Percentiles rank a stretch among this genome's conserved stretches.
phyloP scores from a whole-genome alignment of 2,797 vertebrate species.

The Pseudomugil gertrudae region DNA sequence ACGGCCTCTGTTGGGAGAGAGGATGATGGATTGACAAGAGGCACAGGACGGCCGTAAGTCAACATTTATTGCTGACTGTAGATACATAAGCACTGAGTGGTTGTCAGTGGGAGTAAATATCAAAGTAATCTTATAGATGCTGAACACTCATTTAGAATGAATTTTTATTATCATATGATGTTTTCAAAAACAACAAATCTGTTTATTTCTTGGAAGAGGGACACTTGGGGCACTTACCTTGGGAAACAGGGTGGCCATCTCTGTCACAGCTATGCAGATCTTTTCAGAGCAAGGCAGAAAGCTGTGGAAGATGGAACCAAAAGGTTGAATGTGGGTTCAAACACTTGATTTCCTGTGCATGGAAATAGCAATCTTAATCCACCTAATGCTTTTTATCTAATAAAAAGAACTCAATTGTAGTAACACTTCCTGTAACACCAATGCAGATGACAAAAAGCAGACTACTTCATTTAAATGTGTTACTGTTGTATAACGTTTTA shows the following conservation, averaged over 20 bases:
- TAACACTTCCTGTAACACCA: neutral
- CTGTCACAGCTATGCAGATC: constrained; percentile 95
- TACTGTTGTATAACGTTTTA: neutral
- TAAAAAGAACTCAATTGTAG: neutral
- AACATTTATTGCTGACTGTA: constrained; percentile 11
- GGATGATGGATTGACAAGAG: constrained; percentile 11
- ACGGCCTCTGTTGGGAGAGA: constrained; percentile 86
- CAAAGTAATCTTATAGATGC: constrained; percentile 18
- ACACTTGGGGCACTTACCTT: constrained; percentile 86
- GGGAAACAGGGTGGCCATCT: constrained; percentile 97
- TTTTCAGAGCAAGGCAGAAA: constrained; percentile 97
- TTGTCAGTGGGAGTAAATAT: constrained; percentile 2
- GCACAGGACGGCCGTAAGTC: constrained; percentile 38
- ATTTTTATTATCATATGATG: constrained; percentile 20
- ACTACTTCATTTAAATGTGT: neutral
- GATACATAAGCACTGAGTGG: neutral
- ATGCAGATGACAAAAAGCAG: neutral
- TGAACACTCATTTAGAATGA: constrained; percentile 15
- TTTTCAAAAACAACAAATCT: constrained; percentile 47
- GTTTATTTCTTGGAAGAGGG: constrained; percentile 1
- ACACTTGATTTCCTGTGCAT: neutral
- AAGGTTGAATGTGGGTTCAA: neutral
- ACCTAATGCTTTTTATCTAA: neutral
- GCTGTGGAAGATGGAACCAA: constrained; percentile 73
- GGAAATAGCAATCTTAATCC: neutral